Conservation (phyloP, 2,113 vertebrate genomes). For the Boleophthalmus pectinirostris region DNA sequence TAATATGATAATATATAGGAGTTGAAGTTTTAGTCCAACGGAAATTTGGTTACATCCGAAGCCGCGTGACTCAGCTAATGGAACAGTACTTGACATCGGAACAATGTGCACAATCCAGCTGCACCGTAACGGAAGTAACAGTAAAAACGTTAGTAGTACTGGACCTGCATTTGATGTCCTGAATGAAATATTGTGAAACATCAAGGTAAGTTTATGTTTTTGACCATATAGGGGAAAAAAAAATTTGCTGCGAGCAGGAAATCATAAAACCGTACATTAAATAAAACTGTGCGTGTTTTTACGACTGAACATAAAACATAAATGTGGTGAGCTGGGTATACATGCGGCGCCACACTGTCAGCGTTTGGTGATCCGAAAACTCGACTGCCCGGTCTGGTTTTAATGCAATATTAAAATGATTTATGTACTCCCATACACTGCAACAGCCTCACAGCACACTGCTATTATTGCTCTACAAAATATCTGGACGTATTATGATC, state of each 20-base stretch:
- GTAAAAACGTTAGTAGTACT: not conserved
- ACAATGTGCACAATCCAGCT: not conserved
- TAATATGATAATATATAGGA: no score
- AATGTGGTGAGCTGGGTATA: not conserved
- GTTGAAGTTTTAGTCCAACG: not conserved
- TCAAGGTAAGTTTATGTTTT: not conserved
- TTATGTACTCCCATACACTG: not conserved
- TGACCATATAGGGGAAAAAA: not conserved
- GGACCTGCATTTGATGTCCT: not conserved
- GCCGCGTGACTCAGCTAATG: not conserved
- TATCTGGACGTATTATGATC: conserved; percentile 1
- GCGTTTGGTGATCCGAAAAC: not conserved
- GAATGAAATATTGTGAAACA: not conserved
- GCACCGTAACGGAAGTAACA: not conserved
- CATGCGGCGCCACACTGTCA: conserved; percentile 1
- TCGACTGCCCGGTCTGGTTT: not conserved
- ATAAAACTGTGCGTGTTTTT: not conserved
- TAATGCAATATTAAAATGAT: conserved; percentile 3
- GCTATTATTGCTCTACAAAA: not conserved
- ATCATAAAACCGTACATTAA: not conserved
- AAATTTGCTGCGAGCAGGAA: not conserved
- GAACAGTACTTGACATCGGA: not conserved
- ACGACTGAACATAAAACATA: not conserved
- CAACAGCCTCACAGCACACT: not conserved
- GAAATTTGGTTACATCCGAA: not conserved